These are phyloP conservation scores for Drosophila punjabiensis DNA, from an alignment of 1,140 invertebrate species.

Conservation along the genomic window DNA sequence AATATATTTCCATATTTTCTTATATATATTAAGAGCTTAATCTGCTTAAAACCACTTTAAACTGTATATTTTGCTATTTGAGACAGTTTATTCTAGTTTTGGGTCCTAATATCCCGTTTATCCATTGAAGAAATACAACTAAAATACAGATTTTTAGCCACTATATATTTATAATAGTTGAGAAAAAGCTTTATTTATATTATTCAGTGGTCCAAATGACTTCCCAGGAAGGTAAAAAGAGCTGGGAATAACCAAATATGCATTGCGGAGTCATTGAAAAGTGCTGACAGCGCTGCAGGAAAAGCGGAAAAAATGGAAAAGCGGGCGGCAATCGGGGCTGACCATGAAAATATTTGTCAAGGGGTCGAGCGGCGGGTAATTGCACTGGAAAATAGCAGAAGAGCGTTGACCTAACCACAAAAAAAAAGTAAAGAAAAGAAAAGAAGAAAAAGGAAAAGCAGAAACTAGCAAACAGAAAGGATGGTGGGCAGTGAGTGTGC, in stretches of 20 bases:
- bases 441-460: background rate
- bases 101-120: background rate
- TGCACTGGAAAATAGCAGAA: slow-evolving; percentile 37
- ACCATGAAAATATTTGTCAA: slow-evolving; percentile 52
- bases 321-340: slow-evolving; percentile 22
- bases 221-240: background rate
- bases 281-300: slow-evolving; percentile 8
- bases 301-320: slow-evolving; percentile 9
- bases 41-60: no score
- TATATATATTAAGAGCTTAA: no score
- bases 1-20: no score
- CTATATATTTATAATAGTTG: no score
- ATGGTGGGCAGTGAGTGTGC: background rate
- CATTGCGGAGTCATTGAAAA: slow-evolving; percentile 5
- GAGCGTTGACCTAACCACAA: slow-evolving; percentile 46
- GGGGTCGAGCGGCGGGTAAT: slow-evolving; percentile 11
- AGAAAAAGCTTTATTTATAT: background rate
- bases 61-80: no score
- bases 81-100: background rate
- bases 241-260: background rate
- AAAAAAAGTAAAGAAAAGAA: background rate
- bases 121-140: background rate
- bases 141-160: background rate
- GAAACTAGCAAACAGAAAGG: slow-evolving; percentile 10
- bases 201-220: background rate